Evolutionary conservation across 2,113 vertebrate genomes (phyloP), one percentile per base, ranked within the genome.

Genomic region (Tiliqua scincoides): DNA sequence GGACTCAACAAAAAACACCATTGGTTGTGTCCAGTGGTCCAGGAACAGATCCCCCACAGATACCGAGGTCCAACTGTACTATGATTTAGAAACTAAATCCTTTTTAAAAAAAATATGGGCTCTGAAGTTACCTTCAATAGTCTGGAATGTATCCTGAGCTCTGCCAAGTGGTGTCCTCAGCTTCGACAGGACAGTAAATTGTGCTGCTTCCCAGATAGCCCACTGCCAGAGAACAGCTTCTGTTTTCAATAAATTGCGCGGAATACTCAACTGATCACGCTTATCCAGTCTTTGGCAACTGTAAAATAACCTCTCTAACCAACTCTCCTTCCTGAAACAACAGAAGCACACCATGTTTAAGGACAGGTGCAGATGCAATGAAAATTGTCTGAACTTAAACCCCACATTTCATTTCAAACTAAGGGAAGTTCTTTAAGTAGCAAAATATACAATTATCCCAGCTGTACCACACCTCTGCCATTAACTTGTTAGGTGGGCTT

Each of bases 151-250:
- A 92, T 99, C 99, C 89, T 99, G 99, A 23, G 99, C 99, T 89
- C 99, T 97, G 71, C 99, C 99, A 82, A 99, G 95, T 0, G 99
- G 99, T 0, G 99, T 99, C 70, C 99, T 95, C 27, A 99, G 93
- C 93, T 99, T 99, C 0, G 99, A 99, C 80, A 99, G 96, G 7
- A 99, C 99, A 1, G 99, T 99, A 92, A 99, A 99, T 93, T 99
- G 99, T 10, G 99, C 99, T 2, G 98, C 99, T 94, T 99, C 99
- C 99, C 99, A 99, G 35, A 99, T 97, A 11, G 98, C 98, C 99
- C 99, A 99, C n/a, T 99, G 99, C 99, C 99, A 99, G 25, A 99
- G 97, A 70, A 99, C 97, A 4, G 97, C 98, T 92, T 99, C 99
- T 0, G 97, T 98, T 95, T 98, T 99, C 79, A 99, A 75, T 57